Conservation (phyloP, 2,888 invertebrate genomes). For the Cerceris rybyensis region DNA sequence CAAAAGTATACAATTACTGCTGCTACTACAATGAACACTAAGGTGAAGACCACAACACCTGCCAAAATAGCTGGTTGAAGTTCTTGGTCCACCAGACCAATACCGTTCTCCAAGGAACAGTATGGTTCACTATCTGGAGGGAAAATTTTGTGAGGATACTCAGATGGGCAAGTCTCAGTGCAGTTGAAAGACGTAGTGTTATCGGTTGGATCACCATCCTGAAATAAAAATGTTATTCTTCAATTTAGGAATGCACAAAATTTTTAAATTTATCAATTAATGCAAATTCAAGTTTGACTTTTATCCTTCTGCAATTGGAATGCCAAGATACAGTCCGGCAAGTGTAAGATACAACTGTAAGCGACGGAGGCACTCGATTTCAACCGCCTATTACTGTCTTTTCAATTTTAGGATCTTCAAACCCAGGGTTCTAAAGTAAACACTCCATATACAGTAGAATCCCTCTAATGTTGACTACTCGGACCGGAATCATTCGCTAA, state of each 20-base stretch:
- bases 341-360: no score
- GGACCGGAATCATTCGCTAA: no score
- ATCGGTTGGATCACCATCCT: slow-evolving; percentile 84
- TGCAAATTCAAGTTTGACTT: no score
- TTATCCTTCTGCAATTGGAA: no score
- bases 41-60: slow-evolving; percentile 83
- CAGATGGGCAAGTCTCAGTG: slow-evolving; percentile 90
- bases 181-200: slow-evolving; percentile 91
- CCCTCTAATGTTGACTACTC: no score
- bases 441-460: no score
- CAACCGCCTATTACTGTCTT: no score
- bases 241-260: background rate
- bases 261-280: background rate
- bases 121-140: slow-evolving; percentile 90
- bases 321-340: no score
- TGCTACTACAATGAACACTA: slow-evolving; percentile 83
- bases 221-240: slow-evolving; percentile 54
- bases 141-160: slow-evolving; percentile 90
- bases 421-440: no score
- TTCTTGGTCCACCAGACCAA: slow-evolving; percentile 77
- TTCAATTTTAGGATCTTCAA: no score
- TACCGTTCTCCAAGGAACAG: slow-evolving; percentile 86
- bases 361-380: no score
- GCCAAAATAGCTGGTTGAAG: slow-evolving; percentile 81
- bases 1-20: slow-evolving; percentile 86